phyloP scores from a whole-genome alignment of 2,797 vertebrate genomes.

The Momotus momota region DNA sequence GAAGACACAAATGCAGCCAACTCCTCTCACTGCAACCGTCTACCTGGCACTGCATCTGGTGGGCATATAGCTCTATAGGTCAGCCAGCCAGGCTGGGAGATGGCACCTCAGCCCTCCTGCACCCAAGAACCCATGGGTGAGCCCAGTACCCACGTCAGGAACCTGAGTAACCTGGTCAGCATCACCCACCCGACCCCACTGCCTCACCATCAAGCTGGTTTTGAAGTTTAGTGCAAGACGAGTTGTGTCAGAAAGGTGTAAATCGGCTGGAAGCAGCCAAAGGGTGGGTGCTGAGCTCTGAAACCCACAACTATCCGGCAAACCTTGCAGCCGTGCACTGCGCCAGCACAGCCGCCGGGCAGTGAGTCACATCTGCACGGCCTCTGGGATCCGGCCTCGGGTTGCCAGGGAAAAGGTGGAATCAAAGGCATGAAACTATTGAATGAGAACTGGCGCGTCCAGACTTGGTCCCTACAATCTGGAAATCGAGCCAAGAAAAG shows the following conservation, averaged over 20 bases:
- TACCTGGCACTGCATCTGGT: neutral
- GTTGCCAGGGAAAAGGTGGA: neutral
- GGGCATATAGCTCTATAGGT: neutral
- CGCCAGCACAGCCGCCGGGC: neutral
- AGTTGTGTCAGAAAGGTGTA: neutral
- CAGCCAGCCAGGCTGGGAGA: neutral
- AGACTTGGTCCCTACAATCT: neutral
- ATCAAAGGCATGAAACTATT: neutral
- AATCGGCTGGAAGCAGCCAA: neutral
- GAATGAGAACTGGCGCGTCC: conserved; percentile 19
- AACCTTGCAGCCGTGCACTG: fast-evolving
- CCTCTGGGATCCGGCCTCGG: neutral
- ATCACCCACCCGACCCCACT: neutral
- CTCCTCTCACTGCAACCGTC: neutral
- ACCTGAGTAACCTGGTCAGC: neutral
- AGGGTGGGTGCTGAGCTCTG: neutral
- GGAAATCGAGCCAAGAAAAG: neutral
- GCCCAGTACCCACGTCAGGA: fast-evolving
- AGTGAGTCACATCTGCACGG: neutral
- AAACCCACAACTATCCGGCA: neutral
- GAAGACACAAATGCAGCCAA: fast-evolving
- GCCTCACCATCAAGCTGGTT: neutral
- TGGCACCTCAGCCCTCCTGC: neutral
- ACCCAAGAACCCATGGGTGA: neutral
- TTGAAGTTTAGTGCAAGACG: fast-evolving